These are phyloP conservation scores for Cantharis rufa DNA, from an alignment of 2,888 invertebrate species.

Conservation along the genomic window DNA sequence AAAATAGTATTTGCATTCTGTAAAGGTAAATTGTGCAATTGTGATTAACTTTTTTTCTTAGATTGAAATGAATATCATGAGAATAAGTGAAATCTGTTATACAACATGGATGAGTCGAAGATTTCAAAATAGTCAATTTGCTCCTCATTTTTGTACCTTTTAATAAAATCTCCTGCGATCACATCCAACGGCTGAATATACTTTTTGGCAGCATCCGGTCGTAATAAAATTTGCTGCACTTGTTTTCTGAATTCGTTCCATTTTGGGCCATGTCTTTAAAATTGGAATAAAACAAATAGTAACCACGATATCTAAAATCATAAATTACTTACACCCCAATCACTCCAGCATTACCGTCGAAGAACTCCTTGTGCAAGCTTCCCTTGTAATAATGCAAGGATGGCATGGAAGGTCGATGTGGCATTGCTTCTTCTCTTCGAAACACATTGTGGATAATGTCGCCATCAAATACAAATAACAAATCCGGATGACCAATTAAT, in stretches of 20 bases:
- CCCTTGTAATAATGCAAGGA: conserved; percentile 74
- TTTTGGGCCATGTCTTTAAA: conserved; percentile 77
- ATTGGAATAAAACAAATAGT: neutral
- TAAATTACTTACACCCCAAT: conserved; percentile 71
- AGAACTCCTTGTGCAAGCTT: conserved; percentile 69
- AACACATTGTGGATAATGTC: conserved; percentile 74
- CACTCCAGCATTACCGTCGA: conserved; percentile 71
- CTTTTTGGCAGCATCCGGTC: conserved; percentile 77
- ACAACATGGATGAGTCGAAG: neutral
- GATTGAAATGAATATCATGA: neutral
- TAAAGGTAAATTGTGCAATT: neutral
- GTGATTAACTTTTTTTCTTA: neutral
- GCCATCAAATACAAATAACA: conserved; percentile 74
- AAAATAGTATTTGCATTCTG: neutral
- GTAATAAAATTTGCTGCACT: conserved; percentile 81
- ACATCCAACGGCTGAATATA: conserved; percentile 74
- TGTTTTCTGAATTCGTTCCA: conserved; percentile 85
- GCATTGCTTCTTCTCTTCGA: conserved; percentile 70
- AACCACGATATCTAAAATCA: neutral
- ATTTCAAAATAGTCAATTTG: neutral
- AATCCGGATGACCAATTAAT: conserved; percentile 75
- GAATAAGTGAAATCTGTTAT: neutral
- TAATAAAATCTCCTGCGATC: conserved; percentile 77
- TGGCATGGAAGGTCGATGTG: conserved; percentile 74
- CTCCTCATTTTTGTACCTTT: conserved; percentile 57